phyloP scores from a whole-genome alignment of 2,888 invertebrate genomes.

The Clistopyga incitator region DNA sequence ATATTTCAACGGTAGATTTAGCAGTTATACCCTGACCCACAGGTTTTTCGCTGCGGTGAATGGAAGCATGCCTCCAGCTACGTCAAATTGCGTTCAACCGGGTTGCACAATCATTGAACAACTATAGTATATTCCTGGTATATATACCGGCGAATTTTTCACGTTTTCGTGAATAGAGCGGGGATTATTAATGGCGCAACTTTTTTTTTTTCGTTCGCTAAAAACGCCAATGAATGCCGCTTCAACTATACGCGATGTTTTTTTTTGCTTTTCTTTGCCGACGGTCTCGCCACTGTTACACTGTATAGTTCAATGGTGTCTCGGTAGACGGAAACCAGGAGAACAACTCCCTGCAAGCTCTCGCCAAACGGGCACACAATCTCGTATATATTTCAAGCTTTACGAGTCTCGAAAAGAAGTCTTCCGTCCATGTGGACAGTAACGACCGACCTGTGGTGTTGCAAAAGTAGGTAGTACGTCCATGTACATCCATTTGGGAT shows the following conservation, averaged over 20 bases:
- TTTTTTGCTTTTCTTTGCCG: constrained; percentile 6
- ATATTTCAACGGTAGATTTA: constrained; percentile 1
- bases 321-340: constrained; percentile 23
- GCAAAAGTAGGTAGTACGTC: constrained; percentile 59
- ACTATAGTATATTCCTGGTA: constrained; percentile 11
- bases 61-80: constrained; percentile 24
- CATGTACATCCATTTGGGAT: constrained; percentile 31
- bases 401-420: constrained; percentile 65
- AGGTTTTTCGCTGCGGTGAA: constrained; percentile 24
- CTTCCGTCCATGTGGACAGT: constrained; percentile 60
- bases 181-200: constrained; percentile 66
- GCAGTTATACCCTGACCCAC: background rate
- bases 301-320: constrained; percentile 21
- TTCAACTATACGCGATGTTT: constrained; percentile 55
- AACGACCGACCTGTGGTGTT: constrained; percentile 66
- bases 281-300: constrained; percentile 18
- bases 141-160: constrained; percentile 42
- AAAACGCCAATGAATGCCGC: constrained; percentile 63
- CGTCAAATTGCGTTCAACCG: constrained; percentile 12
- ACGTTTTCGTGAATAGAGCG: constrained; percentile 53
- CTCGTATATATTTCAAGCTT: constrained; percentile 63
- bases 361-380: constrained; percentile 14
- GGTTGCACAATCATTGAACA: constrained; percentile 34
- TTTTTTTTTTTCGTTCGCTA: constrained; percentile 58
- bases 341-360: constrained; percentile 49